Evolutionary conservation across 2,888 invertebrate genomes (phyloP).

Genomic region (Hypena proboscidalis): DNA sequence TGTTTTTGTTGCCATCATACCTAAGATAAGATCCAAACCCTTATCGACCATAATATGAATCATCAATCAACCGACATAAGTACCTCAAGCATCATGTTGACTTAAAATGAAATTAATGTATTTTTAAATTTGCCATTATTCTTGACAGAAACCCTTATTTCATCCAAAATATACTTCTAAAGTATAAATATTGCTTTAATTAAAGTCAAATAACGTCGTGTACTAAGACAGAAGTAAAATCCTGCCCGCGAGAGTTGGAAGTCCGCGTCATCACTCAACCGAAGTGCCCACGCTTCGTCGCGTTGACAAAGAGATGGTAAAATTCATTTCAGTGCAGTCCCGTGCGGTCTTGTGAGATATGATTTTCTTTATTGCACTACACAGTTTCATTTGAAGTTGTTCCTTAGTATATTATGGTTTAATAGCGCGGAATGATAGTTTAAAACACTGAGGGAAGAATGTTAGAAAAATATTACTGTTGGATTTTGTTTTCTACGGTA

Average conservation of each 20-base stretch:
- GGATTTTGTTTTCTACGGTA: not conserved
- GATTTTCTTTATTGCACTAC: constrained; percentile 49
- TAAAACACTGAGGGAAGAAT: constrained; percentile 16
- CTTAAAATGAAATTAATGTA: no score
- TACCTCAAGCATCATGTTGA: no score
- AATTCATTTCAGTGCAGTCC: constrained; percentile 44
- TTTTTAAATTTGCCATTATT: no score
- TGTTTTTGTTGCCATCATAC: no score
- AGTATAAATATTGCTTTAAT: no score
- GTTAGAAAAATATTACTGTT: constrained; percentile 5
- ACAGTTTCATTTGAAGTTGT: constrained; percentile 46
- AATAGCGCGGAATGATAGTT: constrained; percentile 40
- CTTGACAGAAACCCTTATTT: no score
- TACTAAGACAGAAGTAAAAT: constrained; percentile 8
- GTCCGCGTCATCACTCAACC: constrained; percentile 46
- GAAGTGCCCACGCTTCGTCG: constrained; percentile 39
- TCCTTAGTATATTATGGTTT: constrained; percentile 42
- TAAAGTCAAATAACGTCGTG: not conserved
- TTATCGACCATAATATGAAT: no score
- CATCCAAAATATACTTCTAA: no score
- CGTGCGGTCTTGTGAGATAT: constrained; percentile 42
- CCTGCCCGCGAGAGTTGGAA: constrained; percentile 11
- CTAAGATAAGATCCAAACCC: no score
- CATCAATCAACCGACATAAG: no score
- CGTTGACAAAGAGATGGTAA: constrained; percentile 44